A percentile compares a stretch with the other conserved stretches of the same genome.
These are phyloP conservation scores for Characodon lateralis DNA, from an alignment of 2,797 vertebrate genomes.

Conservation along the genomic window DNA sequence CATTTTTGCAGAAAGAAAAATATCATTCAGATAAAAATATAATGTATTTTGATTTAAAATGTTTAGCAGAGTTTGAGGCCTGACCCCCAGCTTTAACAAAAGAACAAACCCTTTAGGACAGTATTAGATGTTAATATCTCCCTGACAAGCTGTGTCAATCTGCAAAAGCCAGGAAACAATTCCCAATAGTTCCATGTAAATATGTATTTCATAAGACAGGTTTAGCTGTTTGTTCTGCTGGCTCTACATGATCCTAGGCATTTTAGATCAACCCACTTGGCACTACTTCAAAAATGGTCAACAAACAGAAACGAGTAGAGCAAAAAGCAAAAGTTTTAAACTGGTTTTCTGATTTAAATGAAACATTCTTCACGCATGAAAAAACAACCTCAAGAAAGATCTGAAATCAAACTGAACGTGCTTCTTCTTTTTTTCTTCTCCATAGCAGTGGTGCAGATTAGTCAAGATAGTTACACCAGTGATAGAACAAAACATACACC, in stretches of 20 bases:
- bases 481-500: constrained; percentile 67
- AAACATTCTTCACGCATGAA: constrained; percentile 15
- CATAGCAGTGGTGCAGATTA: constrained; percentile 75
- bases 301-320: too few relatives aligned
- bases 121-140: too few relatives aligned
- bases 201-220: too few relatives aligned
- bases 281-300: too few relatives aligned
- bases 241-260: too few relatives aligned
- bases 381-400: constrained; percentile 42
- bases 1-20: neutral
- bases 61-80: neutral
- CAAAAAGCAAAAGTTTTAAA: too few relatives aligned
- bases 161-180: neutral
- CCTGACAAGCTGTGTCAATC: neutral
- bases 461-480: constrained; percentile 73
- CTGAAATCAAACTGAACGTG: constrained; percentile 48
- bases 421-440: constrained; percentile 27
- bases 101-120: neutral
- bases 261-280: too few relatives aligned
- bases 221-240: too few relatives aligned
- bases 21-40: neutral
- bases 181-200: neutral
- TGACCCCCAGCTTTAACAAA: neutral
- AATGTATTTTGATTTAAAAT: neutral
- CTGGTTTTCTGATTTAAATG: too few relatives aligned